phyloP scores from a whole-genome alignment of 53 echinoderm and acorn worm genomes.

The Stichopus horrens region DNA sequence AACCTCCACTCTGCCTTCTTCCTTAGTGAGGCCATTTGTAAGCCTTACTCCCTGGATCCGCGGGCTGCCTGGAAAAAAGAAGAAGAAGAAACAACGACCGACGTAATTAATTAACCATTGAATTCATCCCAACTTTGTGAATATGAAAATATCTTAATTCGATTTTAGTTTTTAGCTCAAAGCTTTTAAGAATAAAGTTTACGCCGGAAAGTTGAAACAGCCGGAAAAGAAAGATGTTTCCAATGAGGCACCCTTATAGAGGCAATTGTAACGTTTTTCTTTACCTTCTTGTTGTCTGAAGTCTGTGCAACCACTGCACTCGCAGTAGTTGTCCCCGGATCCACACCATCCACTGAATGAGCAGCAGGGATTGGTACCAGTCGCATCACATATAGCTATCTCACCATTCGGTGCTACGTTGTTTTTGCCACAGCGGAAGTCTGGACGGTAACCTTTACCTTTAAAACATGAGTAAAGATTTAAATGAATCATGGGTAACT shows the following conservation, averaged over 20 bases:
- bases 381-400: not conserved
- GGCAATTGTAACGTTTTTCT: too few species aligned
- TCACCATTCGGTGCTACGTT: not conserved
- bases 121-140: too few species aligned
- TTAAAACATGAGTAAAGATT: not conserved
- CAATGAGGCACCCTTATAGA: too few species aligned
- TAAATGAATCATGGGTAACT: too few species aligned
- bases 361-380: not conserved
- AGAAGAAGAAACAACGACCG: too few species aligned
- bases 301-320: not conserved
- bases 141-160: too few species aligned
- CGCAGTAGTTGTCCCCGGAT: not conserved
- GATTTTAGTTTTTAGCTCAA: too few species aligned
- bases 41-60: not conserved
- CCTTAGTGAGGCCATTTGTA: not conserved
- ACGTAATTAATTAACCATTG: too few species aligned
- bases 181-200: too few species aligned
- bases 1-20: slow-evolving; percentile 6
- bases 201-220: too few species aligned
- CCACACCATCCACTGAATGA: not conserved
- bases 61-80: not conserved
- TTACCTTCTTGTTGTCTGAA: not conserved
- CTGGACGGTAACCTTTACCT: not conserved
- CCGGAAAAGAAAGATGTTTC: too few species aligned
- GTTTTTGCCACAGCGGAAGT: not conserved